A percentile compares a stretch with the other conserved stretches of the same genome.
These are phyloP conservation scores for Sarcophaga variegata DNA, from an alignment of 2,888 invertebrate species.

Conservation along the genomic window DNA sequence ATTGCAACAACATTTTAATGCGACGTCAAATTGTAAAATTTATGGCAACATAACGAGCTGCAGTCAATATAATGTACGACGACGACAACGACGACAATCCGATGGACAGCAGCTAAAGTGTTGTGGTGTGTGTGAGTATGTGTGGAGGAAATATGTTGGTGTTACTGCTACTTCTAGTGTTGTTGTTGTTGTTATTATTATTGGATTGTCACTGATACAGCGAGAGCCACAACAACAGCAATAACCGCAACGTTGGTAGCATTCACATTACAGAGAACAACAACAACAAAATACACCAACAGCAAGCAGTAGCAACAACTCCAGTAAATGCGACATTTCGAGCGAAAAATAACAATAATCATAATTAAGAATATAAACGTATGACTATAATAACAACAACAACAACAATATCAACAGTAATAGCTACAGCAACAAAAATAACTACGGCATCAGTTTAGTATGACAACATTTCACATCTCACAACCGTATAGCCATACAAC, in stretches of 20 bases:
- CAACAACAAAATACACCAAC: background rate
- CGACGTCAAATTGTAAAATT: conserved; percentile 70
- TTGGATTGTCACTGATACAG: conserved; percentile 46
- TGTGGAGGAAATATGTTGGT: conserved; percentile 4
- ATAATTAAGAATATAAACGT: conserved; percentile 79
- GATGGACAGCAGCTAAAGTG: conserved; percentile 19
- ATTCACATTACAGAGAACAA: conserved; percentile 27
- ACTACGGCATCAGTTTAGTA: conserved; percentile 52
- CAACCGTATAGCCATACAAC: background rate
- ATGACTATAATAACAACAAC: conserved; percentile 52
- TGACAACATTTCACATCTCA: conserved; percentile 51
- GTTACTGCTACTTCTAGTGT: background rate
- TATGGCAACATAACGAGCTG: conserved; percentile 71
- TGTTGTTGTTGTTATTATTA: conserved; percentile 41
- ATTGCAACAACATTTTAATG: conserved; percentile 69
- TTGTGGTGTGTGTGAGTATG: background rate
- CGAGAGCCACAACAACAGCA: conserved; percentile 33
- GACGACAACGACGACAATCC: conserved; percentile 41
- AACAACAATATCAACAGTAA: conserved; percentile 21
- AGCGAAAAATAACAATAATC: conserved; percentile 80
- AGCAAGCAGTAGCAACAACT: conserved; percentile 44
- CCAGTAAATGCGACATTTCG: conserved; percentile 78
- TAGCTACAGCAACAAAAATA: conserved; percentile 10
- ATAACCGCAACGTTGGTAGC: conserved; percentile 45
- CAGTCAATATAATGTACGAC: conserved; percentile 67